Conservation (phyloP, 2,888 invertebrate genomes). For the Pilophorus perplexus region DNA sequence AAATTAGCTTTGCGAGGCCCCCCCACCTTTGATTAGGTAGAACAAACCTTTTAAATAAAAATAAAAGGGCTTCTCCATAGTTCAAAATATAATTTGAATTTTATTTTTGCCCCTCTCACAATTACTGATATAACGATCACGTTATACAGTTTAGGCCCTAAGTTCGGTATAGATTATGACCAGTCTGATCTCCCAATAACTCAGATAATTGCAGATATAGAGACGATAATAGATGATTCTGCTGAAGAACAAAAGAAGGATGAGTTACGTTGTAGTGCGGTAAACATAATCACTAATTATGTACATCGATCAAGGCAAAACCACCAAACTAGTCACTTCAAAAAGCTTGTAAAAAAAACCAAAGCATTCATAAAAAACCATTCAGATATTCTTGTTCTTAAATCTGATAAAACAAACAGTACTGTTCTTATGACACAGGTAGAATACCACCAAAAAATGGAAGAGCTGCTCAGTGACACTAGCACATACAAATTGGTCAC, state of each 20-base stretch:
- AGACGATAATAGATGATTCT: not conserved
- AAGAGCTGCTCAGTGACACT: slow-evolving; percentile 1
- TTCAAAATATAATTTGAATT: too few relatives aligned
- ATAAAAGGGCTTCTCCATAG: too few relatives aligned
- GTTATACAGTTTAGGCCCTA: not conserved
- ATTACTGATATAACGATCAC: too few relatives aligned
- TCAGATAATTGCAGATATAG: not conserved
- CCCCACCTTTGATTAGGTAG: too few relatives aligned
- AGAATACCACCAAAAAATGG: slow-evolving; percentile 10
- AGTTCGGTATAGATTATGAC: not conserved
- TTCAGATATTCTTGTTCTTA: not conserved
- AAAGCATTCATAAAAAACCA: not conserved
- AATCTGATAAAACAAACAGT: slow-evolving; percentile 10
- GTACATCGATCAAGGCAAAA: too few relatives aligned
- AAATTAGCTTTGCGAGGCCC: too few relatives aligned
- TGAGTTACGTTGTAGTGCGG: not conserved
- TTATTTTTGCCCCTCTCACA: too few relatives aligned
- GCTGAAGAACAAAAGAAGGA: not conserved
- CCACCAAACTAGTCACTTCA: not conserved
- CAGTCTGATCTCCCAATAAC: not conserved
- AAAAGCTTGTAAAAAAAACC: not conserved
- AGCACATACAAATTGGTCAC: not conserved
- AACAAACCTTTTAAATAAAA: too few relatives aligned
- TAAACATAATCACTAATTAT: not conserved
- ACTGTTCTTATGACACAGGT: not conserved